These are phyloP conservation scores for Prionace glauca DNA, from an alignment of 2,797 vertebrate species.

Conservation along the genomic window DNA sequence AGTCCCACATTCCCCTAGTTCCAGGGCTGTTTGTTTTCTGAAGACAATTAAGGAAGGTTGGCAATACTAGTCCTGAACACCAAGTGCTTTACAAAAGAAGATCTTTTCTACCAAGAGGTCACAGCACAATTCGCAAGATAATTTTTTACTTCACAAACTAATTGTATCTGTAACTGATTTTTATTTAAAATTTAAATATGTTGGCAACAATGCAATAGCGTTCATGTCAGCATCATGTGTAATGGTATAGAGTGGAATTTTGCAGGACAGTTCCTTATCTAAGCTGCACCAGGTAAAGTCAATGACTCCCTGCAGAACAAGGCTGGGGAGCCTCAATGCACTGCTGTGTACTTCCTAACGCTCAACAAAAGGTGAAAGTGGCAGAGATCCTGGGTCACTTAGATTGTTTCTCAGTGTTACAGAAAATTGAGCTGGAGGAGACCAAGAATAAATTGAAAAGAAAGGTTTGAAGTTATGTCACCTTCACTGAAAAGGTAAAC, in stretches of 20 bases:
- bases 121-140: not conserved
- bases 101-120: too few relatives aligned
- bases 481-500: not conserved
- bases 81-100: too few relatives aligned
- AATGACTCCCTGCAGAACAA: too few relatives aligned
- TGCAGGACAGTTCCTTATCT: not conserved
- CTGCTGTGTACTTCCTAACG: not conserved
- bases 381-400: too few relatives aligned
- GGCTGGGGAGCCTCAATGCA: not conserved
- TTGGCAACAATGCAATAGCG: not conserved
- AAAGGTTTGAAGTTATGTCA: not conserved
- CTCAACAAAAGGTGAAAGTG: not conserved
- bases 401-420: too few relatives aligned
- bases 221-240: not conserved
- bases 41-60: not conserved
- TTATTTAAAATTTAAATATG: not conserved
- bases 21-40: not conserved
- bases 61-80: not conserved
- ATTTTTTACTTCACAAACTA: not conserved
- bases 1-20: not conserved
- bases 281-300: not conserved
- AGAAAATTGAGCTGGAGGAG: too few relatives aligned
- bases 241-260: not conserved
- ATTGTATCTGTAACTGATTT: not conserved
- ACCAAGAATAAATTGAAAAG: not conserved